Percentiles rank a stretch among this genome's conserved stretches.
Evolutionary conservation across 1,140 invertebrate genomes (phyloP).

Genomic region (Andricus grossulariae): DNA sequence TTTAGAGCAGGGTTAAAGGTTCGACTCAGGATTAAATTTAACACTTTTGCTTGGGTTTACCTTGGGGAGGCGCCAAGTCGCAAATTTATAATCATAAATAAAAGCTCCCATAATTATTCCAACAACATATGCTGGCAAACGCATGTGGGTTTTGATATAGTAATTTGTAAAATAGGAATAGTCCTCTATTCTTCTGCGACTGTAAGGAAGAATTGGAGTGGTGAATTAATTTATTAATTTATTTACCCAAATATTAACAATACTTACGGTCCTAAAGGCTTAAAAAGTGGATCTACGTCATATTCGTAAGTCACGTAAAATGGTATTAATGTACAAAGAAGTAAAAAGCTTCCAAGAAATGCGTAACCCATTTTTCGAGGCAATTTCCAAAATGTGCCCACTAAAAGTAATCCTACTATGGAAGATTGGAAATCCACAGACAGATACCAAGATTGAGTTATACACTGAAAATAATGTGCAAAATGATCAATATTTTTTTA

Average conservation of each 20-base stretch:
- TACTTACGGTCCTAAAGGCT: slow-evolving; percentile 54
- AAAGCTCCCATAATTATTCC: no score
- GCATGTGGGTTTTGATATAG: slow-evolving; percentile 21
- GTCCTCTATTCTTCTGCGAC: not conserved
- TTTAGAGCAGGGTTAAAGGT: no score
- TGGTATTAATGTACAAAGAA: slow-evolving; percentile 48
- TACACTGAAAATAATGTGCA: slow-evolving; percentile 71
- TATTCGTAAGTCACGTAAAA: slow-evolving; percentile 54
- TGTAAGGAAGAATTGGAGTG: not conserved
- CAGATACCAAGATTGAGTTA: slow-evolving; percentile 78
- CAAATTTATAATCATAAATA: no score
- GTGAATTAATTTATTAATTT: not conserved
- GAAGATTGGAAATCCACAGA: slow-evolving; percentile 77
- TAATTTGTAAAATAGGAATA: slow-evolving; percentile 33
- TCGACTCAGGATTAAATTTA: no score
- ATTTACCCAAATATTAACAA: slow-evolving; percentile 14
- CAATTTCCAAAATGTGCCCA: slow-evolving; percentile 72
- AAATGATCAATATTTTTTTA: slow-evolving; percentile 1
- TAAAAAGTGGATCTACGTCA: slow-evolving; percentile 51
- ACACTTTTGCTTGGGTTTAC: no score
- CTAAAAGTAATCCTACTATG: slow-evolving; percentile 71
- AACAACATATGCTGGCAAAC: slow-evolving; percentile 12
- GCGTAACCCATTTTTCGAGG: slow-evolving; percentile 59
- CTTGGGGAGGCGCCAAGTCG: no score
- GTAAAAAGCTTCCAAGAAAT: slow-evolving; percentile 45